A percentile compares a stretch with the other conserved stretches of the same genome.
Evolutionary conservation across 2,113 vertebrate genomes (phyloP).

Genomic region (Bos javanicus): DNA sequence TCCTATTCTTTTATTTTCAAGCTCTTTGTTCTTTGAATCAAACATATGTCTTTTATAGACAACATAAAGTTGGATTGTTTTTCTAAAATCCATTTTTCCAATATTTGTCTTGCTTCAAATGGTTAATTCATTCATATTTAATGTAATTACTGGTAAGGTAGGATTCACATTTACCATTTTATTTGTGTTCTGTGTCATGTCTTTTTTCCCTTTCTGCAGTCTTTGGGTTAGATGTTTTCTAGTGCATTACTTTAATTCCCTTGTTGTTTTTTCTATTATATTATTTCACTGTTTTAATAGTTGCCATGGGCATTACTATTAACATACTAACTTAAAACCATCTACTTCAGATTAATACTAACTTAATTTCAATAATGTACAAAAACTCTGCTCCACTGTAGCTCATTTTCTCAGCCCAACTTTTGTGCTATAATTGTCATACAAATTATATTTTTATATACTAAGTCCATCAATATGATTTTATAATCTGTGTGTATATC

Average conservation of each 20-base stretch:
- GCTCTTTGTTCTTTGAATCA: background rate
- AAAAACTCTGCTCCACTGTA: background rate
- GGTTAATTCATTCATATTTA: background rate
- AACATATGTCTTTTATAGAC: background rate
- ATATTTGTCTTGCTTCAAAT: background rate
- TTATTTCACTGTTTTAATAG: background rate
- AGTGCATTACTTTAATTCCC: background rate
- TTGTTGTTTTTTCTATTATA: background rate
- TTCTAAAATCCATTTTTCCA: background rate
- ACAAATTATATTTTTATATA: background rate
- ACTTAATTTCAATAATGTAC: background rate
- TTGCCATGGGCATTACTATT: background rate
- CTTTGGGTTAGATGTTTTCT: background rate
- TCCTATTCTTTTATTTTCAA: background rate
- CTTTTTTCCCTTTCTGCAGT: background rate
- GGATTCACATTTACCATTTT: background rate
- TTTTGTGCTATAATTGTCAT: background rate
- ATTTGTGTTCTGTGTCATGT: background rate
- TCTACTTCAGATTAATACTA: slow-evolving; percentile 17
- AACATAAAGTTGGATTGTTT: background rate
- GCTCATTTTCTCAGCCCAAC: background rate
- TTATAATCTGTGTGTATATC: background rate
- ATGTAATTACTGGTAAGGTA: background rate
- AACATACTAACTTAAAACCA: background rate
- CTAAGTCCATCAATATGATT: background rate